phyloP scores from a whole-genome alignment of 2,113 vertebrate species.

The Stomatorhinus ivindoensis region DNA sequence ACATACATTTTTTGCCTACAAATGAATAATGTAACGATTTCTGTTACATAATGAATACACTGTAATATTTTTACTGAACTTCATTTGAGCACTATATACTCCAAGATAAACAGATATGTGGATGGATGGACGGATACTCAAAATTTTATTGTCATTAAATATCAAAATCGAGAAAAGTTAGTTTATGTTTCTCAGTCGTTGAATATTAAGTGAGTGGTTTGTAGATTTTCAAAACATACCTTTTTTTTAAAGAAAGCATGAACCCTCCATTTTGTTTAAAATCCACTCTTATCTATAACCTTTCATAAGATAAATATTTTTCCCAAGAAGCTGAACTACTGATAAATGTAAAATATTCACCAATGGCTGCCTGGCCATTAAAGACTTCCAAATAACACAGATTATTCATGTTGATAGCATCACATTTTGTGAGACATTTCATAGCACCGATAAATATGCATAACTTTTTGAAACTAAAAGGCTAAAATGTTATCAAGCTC shows the following conservation, averaged over 20 bases:
- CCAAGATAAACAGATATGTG: not conserved
- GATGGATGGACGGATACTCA: not conserved
- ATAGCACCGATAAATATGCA: not conserved
- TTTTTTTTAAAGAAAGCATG: not conserved
- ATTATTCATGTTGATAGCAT: not conserved
- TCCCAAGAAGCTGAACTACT: not conserved
- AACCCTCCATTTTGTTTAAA: not conserved
- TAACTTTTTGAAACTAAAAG: not conserved
- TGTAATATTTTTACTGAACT: not conserved
- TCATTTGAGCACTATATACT: not conserved
- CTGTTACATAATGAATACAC: not conserved
- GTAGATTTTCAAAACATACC: not conserved
- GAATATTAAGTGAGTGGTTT: not conserved
- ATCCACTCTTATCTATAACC: not conserved
- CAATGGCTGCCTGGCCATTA: not conserved
- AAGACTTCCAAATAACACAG: not conserved
- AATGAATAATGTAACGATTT: not conserved
- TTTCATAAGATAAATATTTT: not conserved
- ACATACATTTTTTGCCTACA: not conserved
- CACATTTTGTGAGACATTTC: not conserved
- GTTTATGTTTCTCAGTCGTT: not conserved
- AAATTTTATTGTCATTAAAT: not conserved
- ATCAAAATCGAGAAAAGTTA: not conserved
- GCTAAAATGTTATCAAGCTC: not conserved
- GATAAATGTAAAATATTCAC: not conserved